Evolutionary conservation across 2,797 vertebrate genomes (phyloP), one percentile per base, ranked within the genome.

Genomic region (Smutsia temminckii): DNA sequence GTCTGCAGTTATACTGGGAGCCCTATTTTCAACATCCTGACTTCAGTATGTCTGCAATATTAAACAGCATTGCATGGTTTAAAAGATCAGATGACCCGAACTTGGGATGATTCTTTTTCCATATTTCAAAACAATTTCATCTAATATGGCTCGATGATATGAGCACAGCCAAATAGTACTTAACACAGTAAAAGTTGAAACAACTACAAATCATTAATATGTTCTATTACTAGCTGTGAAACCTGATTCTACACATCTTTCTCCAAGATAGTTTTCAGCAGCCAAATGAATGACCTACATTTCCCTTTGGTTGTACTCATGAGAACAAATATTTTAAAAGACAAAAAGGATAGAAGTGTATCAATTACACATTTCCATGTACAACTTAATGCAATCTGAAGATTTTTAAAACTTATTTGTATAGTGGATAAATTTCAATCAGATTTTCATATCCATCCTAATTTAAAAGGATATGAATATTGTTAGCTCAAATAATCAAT

Each of bases 41-140:
- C 14, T 75, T 91, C 63, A 89, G 69, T 8, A 32, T 49, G 9
- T 66, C 53, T 95, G 27, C 49, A 93, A 95, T 95, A 94, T 91
- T 93, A 93, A 96, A 89, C 34, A 88, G 4, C 25, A 64, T 2
- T 23, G 27, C 59, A 59, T 27, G 53, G 6, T 34, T 87, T 97
- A 84, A 91, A 95, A 89, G 79, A 53, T 34, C 5, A 20, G 91
- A 55, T 79, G 11, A 75, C 40, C 37, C 25, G 71, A 83, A 90
- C 20, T 32, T 11, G 64, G 21, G 94, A 61, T 29, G 4, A 83
- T 27, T 68, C 9, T 85, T 59, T 29, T 16, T 59, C n/a, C 21
- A 25, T 42, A 69, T 68, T 75, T 79, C 61, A 66, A 86, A 83
- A 63, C 3, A 61, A 8, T 59, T 87, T 71, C 21, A 57, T 27